Percentiles rank a stretch among this genome's conserved stretches.
These are phyloP conservation scores for Pseudopipra pipra DNA, from an alignment of 2,113 vertebrate species.

Conservation along the genomic window DNA sequence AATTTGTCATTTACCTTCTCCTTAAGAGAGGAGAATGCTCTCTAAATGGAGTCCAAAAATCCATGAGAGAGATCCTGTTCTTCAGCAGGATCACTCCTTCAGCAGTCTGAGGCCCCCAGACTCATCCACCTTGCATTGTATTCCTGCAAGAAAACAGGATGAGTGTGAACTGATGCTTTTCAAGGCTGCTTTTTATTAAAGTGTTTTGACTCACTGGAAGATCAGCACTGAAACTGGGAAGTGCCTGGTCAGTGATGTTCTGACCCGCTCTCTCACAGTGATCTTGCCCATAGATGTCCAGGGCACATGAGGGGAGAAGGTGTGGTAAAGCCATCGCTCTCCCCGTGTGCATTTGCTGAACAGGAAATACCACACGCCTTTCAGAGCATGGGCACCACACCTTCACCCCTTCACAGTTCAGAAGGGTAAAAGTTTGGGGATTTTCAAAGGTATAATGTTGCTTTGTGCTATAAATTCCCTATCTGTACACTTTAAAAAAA, in stretches of 20 bases:
- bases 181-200: neutral
- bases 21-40: neutral
- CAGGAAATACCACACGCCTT: accelerated
- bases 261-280: neutral
- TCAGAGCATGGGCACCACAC: neutral
- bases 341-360: neutral
- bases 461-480: neutral
- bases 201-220: neutral
- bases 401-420: neutral
- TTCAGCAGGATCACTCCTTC: neutral
- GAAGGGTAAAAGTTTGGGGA: neutral
- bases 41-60: neutral
- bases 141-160: neutral
- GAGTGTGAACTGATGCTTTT: neutral
- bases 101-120: neutral
- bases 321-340: neutral
- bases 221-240: neutral
- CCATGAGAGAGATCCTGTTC: neutral
- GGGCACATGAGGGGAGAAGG: neutral
- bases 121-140: neutral
- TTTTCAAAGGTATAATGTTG: neutral
- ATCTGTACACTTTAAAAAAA: neutral
- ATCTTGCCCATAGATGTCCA: neutral
- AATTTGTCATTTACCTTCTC: neutral
- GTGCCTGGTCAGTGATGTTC: neutral